These are phyloP conservation scores for Actinia equina DNA, from an alignment of 64 coral and sea anemone species.

Conservation along the genomic window DNA sequence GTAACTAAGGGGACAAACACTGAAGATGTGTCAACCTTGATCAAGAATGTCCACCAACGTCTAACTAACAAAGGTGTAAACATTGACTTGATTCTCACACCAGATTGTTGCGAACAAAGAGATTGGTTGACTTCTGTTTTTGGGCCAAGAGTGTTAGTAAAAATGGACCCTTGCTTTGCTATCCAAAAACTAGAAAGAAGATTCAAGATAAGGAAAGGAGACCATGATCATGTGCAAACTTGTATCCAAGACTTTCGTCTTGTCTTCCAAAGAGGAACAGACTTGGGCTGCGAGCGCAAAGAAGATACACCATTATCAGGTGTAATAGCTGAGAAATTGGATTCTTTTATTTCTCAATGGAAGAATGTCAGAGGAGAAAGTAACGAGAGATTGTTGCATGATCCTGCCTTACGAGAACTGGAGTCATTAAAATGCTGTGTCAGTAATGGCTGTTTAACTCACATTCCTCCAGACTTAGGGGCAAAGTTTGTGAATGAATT, in stretches of 20 bases:
- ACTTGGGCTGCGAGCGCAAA: not conserved
- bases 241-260: constrained; percentile 44
- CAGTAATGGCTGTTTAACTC: constrained; percentile 29
- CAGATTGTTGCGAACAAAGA: constrained; percentile 48
- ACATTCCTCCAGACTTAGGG: constrained; percentile 19
- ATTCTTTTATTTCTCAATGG: constrained; percentile 47
- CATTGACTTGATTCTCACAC: constrained; percentile 47
- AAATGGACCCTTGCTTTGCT: constrained; percentile 44
- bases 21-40: constrained; percentile 18
- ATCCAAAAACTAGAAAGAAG: constrained; percentile 45
- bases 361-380: constrained; percentile 49
- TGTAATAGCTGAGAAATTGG: constrained; percentile 35
- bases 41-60: constrained; percentile 35
- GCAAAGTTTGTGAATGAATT: constrained; percentile 41
- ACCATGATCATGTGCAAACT: constrained; percentile 26
- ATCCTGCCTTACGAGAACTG: constrained; percentile 45
- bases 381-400: constrained; percentile 37
- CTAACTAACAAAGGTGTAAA: constrained; percentile 32
- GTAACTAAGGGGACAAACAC: constrained; percentile 36
- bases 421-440: constrained; percentile 25
- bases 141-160: constrained; percentile 33
- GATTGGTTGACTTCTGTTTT: constrained; percentile 23
- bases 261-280: constrained; percentile 30
- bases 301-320: constrained; percentile 33
- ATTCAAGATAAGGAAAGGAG: constrained; percentile 49